phyloP scores from a whole-genome alignment of 2,888 invertebrate species.

The Andricus curvator region DNA sequence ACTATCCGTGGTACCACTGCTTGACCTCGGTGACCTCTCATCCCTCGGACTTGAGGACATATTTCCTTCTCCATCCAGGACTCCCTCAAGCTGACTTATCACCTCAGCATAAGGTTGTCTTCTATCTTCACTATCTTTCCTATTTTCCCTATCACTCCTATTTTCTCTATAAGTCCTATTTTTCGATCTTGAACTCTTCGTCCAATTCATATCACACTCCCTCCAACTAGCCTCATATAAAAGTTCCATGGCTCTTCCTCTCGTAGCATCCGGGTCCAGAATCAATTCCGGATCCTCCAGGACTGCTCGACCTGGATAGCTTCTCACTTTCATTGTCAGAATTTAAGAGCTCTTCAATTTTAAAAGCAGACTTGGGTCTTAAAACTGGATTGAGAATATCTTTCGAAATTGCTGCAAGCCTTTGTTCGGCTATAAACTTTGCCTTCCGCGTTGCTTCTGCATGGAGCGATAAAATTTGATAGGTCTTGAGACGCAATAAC shows the following conservation, averaged over 20 bases:
- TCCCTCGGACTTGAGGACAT: conserved; percentile 45
- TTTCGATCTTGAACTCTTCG: conserved; percentile 54
- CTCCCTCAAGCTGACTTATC: conserved; percentile 67
- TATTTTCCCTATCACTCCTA: conserved; percentile 45
- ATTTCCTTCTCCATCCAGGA: conserved; percentile 58
- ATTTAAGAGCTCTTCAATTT: neutral
- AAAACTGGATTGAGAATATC: neutral
- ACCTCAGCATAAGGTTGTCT: conserved; percentile 64
- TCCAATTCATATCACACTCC: conserved; percentile 79
- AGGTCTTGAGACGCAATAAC: neutral
- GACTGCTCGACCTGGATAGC: conserved; percentile 91
- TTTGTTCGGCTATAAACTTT: conserved; percentile 29
- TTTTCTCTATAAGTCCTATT: conserved; percentile 44
- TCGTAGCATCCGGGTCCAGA: conserved; percentile 86
- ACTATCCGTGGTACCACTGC: conserved; percentile 69
- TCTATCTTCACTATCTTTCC: conserved; percentile 36
- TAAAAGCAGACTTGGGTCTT: neutral
- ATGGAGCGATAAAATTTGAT: conserved; percentile 31
- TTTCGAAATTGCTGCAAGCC: neutral
- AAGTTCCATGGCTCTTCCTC: conserved; percentile 86
- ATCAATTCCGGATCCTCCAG: conserved; percentile 81
- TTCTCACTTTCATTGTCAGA: conserved; percentile 87
- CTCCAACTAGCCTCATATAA: conserved; percentile 93
- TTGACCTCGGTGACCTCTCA: conserved; percentile 61
- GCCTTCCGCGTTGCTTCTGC: conserved; percentile 10